Conservation (phyloP, 2,888 invertebrate species). For the Andrena bucephala region DNA sequence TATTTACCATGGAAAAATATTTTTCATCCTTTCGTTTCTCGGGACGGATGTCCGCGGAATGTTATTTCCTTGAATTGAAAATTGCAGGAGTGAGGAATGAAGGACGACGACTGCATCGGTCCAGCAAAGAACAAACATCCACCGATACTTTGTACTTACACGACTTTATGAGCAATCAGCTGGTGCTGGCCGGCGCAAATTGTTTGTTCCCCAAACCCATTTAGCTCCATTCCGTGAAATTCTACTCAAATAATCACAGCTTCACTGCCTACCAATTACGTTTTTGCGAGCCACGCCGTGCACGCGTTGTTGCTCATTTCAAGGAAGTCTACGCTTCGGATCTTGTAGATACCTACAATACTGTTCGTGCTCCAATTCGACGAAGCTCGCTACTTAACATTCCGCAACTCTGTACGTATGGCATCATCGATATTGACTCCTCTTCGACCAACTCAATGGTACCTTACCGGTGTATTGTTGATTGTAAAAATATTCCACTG, state of each 20-base stretch:
- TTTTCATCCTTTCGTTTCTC: not conserved
- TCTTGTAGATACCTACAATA: conserved; percentile 59
- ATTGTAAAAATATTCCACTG: not conserved
- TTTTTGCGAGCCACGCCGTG: conserved; percentile 73
- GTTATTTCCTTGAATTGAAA: not conserved
- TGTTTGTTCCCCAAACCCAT: conserved; percentile 84
- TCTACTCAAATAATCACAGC: conserved; percentile 84
- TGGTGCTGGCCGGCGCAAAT: conserved; percentile 75
- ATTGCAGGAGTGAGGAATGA: conserved; percentile 55
- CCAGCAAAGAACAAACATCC: conserved; percentile 76
- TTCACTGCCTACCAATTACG: conserved; percentile 81
- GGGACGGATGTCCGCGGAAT: not conserved
- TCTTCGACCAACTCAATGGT: conserved; percentile 1
- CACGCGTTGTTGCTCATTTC: conserved; percentile 64
- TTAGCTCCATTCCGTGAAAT: conserved; percentile 84
- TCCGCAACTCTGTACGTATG: conserved; percentile 30
- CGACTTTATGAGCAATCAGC: conserved; percentile 75
- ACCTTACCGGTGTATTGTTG: not conserved
- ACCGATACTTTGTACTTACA: conserved; percentile 76
- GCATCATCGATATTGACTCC: conserved; percentile 18
- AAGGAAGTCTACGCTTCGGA: conserved; percentile 60
- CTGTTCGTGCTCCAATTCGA: conserved; percentile 64
- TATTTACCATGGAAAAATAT: not conserved
- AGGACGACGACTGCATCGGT: conserved; percentile 59
- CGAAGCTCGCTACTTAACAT: conserved; percentile 55